Conservation (phyloP, 2,888 invertebrate genomes). For the Muschampia plurimacula region DNA sequence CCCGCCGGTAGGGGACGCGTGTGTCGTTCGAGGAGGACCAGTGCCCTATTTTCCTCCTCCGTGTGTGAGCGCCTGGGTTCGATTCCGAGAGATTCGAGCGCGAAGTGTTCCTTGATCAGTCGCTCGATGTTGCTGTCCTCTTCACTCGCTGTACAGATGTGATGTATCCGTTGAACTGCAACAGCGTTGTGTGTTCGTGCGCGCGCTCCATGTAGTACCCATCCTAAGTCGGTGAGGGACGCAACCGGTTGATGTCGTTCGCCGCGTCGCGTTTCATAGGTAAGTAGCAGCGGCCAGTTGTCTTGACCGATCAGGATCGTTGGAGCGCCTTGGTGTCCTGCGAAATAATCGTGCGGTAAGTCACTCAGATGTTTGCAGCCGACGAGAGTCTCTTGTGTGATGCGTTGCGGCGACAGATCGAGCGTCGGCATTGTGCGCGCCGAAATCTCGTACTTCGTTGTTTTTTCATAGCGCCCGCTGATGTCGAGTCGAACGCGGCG, state of each 20-base stretch:
- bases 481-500: neutral
- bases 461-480: neutral
- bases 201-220: conserved; percentile 37
- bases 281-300: conserved; percentile 39
- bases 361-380: conserved; percentile 4
- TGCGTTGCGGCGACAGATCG: neutral
- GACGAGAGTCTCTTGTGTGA: neutral
- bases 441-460: neutral
- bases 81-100: neutral
- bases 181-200: neutral
- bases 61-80: conserved; percentile 5
- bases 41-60: conserved; percentile 22
- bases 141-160: neutral
- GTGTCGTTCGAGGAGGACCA: neutral
- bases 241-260: conserved; percentile 36
- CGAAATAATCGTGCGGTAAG: neutral
- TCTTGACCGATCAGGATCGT: conserved; percentile 35
- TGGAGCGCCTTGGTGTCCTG: neutral
- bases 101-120: conserved; percentile 12
- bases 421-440: neutral
- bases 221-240: conserved; percentile 37
- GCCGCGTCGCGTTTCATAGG: conserved; percentile 21
- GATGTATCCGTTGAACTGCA: neutral
- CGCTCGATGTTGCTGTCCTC: neutral
- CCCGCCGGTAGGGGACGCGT: too few species aligned